These are phyloP conservation scores for Drosophila colorata DNA, from an alignment of 2,888 invertebrate genomes.

Conservation along the genomic window DNA sequence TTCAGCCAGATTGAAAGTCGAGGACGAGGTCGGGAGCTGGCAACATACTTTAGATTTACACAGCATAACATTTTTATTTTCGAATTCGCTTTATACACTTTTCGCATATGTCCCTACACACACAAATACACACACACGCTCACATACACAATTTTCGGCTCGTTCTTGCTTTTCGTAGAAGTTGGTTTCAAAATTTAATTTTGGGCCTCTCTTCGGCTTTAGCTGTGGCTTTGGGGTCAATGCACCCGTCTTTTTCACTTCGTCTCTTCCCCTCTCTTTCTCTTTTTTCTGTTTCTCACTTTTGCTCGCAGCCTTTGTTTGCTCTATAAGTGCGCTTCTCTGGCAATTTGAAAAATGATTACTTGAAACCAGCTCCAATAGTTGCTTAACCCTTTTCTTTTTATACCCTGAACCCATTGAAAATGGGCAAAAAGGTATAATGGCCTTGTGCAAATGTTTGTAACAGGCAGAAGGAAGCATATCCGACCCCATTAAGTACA, in stretches of 20 bases:
- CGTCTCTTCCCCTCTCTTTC: neutral
- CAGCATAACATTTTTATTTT: conserved; percentile 44
- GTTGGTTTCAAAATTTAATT: conserved; percentile 43
- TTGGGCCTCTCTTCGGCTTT: conserved; percentile 39
- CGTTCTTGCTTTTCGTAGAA: conserved; percentile 48
- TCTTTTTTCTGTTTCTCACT: neutral
- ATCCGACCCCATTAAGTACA: too few species aligned
- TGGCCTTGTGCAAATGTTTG: too few species aligned
- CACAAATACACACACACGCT: conserved; percentile 7
- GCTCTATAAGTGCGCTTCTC: conserved; percentile 16
- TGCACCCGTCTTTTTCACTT: conserved; percentile 33
- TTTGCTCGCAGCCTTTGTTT: neutral
- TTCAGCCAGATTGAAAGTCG: conserved; percentile 24
- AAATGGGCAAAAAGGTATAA: too few species aligned
- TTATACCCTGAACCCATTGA: too few species aligned
- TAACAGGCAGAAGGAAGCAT: too few species aligned
- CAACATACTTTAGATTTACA: conserved; percentile 49
- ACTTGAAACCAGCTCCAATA: conserved; percentile 7
- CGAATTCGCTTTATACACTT: conserved; percentile 30
- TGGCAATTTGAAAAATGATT: conserved; percentile 48
- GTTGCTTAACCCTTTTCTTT: conserved; percentile 3
- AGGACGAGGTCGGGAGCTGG: conserved; percentile 8
- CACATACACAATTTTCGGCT: conserved; percentile 26
- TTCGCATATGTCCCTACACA: conserved; percentile 40
- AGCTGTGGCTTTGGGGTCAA: conserved; percentile 59